Conservation (phyloP, 2,797 vertebrate species). For the Okamejei kenojei region DNA sequence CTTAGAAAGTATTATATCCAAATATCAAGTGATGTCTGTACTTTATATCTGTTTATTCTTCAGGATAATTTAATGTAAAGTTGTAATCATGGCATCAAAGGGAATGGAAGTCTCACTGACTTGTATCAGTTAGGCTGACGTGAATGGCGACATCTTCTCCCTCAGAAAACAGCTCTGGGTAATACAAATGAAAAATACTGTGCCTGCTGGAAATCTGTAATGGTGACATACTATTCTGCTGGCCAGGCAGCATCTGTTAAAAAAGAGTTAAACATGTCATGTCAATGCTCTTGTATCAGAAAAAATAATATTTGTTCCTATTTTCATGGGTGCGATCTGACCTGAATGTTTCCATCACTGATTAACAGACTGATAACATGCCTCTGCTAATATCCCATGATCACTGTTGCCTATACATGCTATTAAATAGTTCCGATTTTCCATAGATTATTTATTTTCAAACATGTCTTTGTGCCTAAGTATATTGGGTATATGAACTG, state of each 20-base stretch:
- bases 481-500: constrained; percentile 45
- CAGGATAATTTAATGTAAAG: neutral
- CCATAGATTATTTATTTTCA: constrained; percentile 45
- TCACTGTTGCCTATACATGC: neutral
- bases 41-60: neutral
- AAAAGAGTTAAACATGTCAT: too few species aligned
- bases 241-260: too few species aligned
- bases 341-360: neutral
- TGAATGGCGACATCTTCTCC: neutral
- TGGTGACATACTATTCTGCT: neutral
- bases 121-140: neutral
- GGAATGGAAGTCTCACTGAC: neutral
- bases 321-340: too few species aligned
- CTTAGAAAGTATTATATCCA: neutral
- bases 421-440: constrained; percentile 6
- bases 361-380: neutral
- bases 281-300: too few species aligned
- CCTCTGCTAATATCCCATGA: neutral
- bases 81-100: neutral
- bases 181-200: neutral
- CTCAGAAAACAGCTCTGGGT: neutral
- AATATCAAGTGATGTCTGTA: neutral
- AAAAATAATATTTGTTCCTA: too few species aligned
- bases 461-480: constrained; percentile 43
- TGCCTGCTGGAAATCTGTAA: neutral